Percentiles rank a stretch among this genome's conserved stretches.
phyloP scores from a whole-genome alignment of 1,140 invertebrate genomes.

The Lordiphosa clarofinis region DNA sequence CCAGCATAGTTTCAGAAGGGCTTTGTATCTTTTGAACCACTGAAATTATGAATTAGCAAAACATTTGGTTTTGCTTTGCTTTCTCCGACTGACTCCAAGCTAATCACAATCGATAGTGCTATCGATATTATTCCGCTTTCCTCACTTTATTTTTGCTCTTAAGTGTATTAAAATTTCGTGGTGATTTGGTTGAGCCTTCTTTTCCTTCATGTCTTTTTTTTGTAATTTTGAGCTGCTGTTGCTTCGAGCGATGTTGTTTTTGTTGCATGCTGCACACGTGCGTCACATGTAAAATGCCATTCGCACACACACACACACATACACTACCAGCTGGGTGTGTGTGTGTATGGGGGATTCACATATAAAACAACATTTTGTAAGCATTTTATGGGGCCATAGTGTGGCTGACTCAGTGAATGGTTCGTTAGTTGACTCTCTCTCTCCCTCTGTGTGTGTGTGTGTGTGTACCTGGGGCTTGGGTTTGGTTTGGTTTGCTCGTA shows the following conservation, averaged over 20 bases:
- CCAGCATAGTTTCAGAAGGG: too few species aligned
- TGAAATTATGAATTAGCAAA: too few species aligned
- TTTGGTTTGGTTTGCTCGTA: slow-evolving; percentile 4
- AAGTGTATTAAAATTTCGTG: too few species aligned
- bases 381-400: slow-evolving; percentile 70
- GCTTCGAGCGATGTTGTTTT: slow-evolving; percentile 37
- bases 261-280: slow-evolving; percentile 60
- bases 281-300: slow-evolving; percentile 69
- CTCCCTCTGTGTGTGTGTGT: neutral
- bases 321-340: too few species aligned
- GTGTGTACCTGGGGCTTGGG: neutral
- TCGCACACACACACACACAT: slow-evolving; percentile 33
- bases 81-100: too few species aligned
- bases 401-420: slow-evolving; percentile 51
- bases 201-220: neutral
- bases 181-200: too few species aligned
- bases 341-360: slow-evolving; percentile 20
- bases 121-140: too few species aligned
- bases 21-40: too few species aligned
- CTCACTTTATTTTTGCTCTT: too few species aligned
- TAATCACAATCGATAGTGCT: too few species aligned
- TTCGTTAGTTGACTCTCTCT: slow-evolving; percentile 19
- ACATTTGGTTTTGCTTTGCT: too few species aligned
- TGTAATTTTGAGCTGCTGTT: slow-evolving; percentile 6
- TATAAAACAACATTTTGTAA: slow-evolving; percentile 78